Base-by-base conservation (phyloP, 53 echinoderm and acorn worm genomes). In the Crossaster papposus region DNA sequence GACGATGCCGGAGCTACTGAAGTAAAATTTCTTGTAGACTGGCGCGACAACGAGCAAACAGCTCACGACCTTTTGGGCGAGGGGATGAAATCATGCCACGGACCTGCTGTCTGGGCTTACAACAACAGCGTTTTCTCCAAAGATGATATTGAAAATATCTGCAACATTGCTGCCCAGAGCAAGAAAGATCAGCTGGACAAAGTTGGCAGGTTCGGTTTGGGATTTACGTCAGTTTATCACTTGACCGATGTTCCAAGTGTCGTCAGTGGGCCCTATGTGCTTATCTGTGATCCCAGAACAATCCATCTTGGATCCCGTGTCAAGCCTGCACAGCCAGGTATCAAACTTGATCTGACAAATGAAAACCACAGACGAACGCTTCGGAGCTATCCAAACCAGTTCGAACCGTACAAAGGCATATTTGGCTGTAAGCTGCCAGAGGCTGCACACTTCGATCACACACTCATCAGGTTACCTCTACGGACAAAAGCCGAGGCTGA, bases 1-100 rank as follows among this genome's bases (percentile, higher is more conserved):
- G 99, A 99, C 85, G 99, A 99, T 83, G 99, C 99, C 18, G 99
- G 95, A 37, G 99, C 99, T n/a, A 77, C 93, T 0, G 93, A 96
- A 70, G 99, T 99, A 11, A 89, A 81, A 26, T 99, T 99, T 84
- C 89, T 99, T 34, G 89, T 99, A 33, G 99, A 99, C 65, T 82
- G 92, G 85, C 73, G 99, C 34, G 79, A 36, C n/a, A 99, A 99
- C 70, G 73, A 36, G 28, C 32, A 83, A 32, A 81, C 85, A 20
- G 81, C 58, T 24, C 3, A 65, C 44, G 65, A 90, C 28, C 78
- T 99, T 29, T 73, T 99, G 0, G 83, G 89, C 76, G 83, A 90
- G 26, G 93, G 91, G 5, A 98, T 98, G 96, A 90, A 89, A 13
- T 37, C 89, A 15, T 93, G 93, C 30, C 96, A 98, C 38, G 99